A percentile compares a stretch with the other conserved stretches of the same genome.
Evolutionary conservation across 2,888 invertebrate genomes (phyloP).

Genomic region (Cryptocephalus moraei): DNA sequence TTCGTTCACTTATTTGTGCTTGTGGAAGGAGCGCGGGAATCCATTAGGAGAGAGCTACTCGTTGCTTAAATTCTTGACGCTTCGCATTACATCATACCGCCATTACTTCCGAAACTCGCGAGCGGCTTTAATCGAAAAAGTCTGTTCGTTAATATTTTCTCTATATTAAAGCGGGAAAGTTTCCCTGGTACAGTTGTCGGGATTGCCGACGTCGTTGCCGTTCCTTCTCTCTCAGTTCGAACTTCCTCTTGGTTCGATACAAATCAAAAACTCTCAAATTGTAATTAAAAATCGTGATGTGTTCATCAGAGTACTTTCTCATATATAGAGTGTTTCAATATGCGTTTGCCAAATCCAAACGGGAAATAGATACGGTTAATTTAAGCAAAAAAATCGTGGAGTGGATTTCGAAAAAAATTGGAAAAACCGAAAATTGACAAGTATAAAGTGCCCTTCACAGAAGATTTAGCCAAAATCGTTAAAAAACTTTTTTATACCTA

Average conservation of each 20-base stretch:
- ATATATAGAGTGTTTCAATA: too few species aligned
- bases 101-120: not conserved
- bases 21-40: not conserved
- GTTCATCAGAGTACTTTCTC: too few species aligned
- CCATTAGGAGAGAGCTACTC: not conserved
- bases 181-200: not conserved
- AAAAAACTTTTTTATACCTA: too few species aligned
- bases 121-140: not conserved
- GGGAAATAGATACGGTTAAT: too few species aligned
- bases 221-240: not conserved
- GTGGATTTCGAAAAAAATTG: too few species aligned
- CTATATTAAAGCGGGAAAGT: not conserved
- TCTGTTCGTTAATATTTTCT: not conserved
- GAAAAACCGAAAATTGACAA: too few species aligned
- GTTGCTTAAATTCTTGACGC: not conserved
- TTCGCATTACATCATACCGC: not conserved
- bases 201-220: not conserved
- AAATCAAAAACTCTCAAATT: not conserved
- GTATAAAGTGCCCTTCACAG: too few species aligned
- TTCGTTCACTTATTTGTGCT: not conserved
- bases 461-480: too few species aligned
- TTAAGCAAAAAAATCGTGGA: too few species aligned
- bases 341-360: too few species aligned
- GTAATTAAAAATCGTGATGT: too few species aligned
- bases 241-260: not conserved